Base-by-base conservation (phyloP, 1,140 invertebrate species). In the Dysdera silvatica region DNA sequence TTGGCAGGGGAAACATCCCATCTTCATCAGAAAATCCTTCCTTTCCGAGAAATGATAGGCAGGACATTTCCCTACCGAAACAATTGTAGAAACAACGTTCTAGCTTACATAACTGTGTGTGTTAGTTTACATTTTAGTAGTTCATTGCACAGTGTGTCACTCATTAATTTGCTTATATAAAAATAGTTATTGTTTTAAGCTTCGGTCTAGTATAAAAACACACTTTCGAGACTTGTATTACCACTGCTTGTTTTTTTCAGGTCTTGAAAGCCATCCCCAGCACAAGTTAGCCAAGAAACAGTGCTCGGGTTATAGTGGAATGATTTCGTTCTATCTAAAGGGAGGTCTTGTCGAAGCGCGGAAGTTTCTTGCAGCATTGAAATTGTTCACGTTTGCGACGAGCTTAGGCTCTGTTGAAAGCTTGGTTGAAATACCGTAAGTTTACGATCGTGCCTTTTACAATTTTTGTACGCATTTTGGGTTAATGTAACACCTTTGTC, bases 341-440 rank as follows among this genome's bases (percentile, higher is more conserved):
- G 91, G 90, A 5, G 85, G 81, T n/a, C 67, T 86, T n/a, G 76
- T 85, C 53, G 83, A 94, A 71, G 84, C 90, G 0, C 76, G 77
- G 48, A 86, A 81, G 54, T 95, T 99, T 71, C 76, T 95, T 14
- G 82, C 82, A 69, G 76, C 83, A 7, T 74, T 95, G 1, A 87
- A 92, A 79, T 54, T 93, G 6, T 91, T 98, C 72, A 85, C 83
- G 2, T 75, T 97, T n/a, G 95, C 95, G 12, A 94, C 96, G 77
- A 96, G 91, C 77, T 81, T 98, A 32, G 96, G 96, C 51, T 94
- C 94, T 53, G 95, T 88, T 74, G 95, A 98, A 75, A 95, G 91
- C 75, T 82, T 98, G 35, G 80, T 80, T 62, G 83, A 85, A 72
- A 71, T 79, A 24, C 89, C 89, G 86, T 89, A 79, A 84, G 86